Percentiles rank a stretch among this genome's conserved stretches.
Conservation (phyloP, 2,888 invertebrate genomes). For the Empis stercorea region DNA sequence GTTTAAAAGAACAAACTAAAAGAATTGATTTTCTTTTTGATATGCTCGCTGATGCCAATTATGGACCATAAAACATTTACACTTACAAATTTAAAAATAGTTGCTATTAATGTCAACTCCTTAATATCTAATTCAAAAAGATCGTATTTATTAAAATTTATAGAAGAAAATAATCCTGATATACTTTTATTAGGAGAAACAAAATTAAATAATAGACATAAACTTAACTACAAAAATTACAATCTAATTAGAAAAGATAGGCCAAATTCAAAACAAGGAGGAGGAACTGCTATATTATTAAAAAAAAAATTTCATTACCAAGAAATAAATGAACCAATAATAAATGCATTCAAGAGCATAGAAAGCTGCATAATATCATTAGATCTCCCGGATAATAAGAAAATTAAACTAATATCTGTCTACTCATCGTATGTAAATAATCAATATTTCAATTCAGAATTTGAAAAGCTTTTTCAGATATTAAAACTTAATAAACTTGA, state of each 20-base stretch:
- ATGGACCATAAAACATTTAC: no score
- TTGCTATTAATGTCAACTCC: neutral
- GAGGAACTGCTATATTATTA: slow-evolving; percentile 1
- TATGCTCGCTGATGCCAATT: no score
- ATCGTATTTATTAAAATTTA: neutral
- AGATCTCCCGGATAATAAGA: neutral
- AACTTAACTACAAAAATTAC: neutral
- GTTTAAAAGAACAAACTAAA: no score
- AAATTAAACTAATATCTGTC: neutral
- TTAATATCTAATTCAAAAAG: neutral
- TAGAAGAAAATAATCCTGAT: neutral
- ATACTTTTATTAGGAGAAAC: slow-evolving; percentile 2
- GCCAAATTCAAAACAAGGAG: neutral
- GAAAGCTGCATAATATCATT: neutral
- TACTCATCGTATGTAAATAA: neutral
- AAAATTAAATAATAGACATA: slow-evolving; percentile 1
- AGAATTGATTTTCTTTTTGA: no score
- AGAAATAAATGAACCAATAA: neutral
- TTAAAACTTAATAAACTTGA: neutral
- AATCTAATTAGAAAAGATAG: slow-evolving; percentile 1
- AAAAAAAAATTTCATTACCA: neutral
- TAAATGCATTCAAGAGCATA: neutral
- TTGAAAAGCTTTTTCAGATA: slow-evolving; percentile 1
- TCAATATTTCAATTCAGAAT: neutral
- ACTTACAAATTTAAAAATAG: no score